Evolutionary conservation across 1,140 invertebrate species (phyloP).

Genomic region (Eriosoma lanigerum): DNA sequence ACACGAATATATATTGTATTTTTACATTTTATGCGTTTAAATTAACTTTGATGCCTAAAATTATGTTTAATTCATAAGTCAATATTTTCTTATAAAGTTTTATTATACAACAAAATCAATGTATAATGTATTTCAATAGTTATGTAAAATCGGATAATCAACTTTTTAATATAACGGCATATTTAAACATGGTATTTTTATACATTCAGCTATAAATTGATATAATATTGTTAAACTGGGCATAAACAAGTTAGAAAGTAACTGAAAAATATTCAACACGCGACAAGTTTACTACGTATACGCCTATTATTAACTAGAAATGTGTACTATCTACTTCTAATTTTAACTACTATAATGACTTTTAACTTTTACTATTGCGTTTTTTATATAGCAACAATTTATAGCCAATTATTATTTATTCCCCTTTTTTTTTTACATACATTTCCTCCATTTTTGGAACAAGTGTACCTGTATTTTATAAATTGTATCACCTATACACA

Average conservation of each 20-base stretch:
- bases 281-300: neutral
- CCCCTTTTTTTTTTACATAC: too few relatives aligned
- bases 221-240: neutral
- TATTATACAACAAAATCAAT: neutral
- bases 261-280: neutral
- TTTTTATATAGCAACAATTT: neutral
- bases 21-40: neutral
- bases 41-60: neutral
- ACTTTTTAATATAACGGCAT: neutral
- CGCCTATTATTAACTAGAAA: neutral
- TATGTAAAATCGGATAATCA: slow-evolving; percentile 22
- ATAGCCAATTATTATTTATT: neutral
- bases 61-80: neutral
- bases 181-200: neutral
- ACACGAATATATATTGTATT: neutral
- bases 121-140: slow-evolving; percentile 5
- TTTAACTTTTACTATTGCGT: too few relatives aligned
- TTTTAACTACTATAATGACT: neutral
- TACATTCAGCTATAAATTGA: neutral
- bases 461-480: neutral
- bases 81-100: neutral
- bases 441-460: too few relatives aligned
- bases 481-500: neutral
- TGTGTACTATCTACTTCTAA: neutral
- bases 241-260: neutral